These are phyloP conservation scores for Sapajus apella DNA, from an alignment of 2,113 vertebrate genomes.

Conservation along the genomic window DNA sequence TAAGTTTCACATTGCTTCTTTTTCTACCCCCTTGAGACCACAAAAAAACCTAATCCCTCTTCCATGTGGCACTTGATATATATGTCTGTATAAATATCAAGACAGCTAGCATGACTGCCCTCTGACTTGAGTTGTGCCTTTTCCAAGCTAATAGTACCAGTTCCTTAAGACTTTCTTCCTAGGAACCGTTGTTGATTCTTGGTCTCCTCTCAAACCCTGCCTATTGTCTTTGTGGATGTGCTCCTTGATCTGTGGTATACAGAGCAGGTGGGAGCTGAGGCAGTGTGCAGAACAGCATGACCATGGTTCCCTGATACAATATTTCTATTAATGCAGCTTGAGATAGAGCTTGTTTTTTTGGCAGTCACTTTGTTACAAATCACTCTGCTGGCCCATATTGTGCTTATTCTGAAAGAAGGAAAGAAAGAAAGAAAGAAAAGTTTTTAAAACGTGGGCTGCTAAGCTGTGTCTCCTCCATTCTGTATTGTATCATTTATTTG, in stretches of 20 bases:
- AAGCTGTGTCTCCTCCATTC: not conserved
- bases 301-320: constrained; percentile 50
- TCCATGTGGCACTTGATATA: not conserved
- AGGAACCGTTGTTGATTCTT: not conserved
- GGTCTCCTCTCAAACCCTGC: not conserved
- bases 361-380: not conserved
- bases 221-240: not conserved
- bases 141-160: not conserved
- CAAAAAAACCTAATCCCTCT: not conserved
- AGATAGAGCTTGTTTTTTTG: not conserved
- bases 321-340: constrained; percentile 20
- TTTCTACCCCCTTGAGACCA: not conserved
- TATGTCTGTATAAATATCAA: not conserved
- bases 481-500: not conserved
- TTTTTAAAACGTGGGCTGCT: not conserved
- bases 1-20: constrained; percentile 36
- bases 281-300: not conserved
- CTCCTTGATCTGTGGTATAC: not conserved
- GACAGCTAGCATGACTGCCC: not conserved
- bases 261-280: not conserved
- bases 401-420: not conserved
- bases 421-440: not conserved
- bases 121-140: not conserved
- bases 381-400: not conserved
- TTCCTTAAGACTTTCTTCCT: constrained; percentile 11